Conservation (phyloP, 53 echinoderm and acorn worm species). For the Mesocentrotus franciscanus region DNA sequence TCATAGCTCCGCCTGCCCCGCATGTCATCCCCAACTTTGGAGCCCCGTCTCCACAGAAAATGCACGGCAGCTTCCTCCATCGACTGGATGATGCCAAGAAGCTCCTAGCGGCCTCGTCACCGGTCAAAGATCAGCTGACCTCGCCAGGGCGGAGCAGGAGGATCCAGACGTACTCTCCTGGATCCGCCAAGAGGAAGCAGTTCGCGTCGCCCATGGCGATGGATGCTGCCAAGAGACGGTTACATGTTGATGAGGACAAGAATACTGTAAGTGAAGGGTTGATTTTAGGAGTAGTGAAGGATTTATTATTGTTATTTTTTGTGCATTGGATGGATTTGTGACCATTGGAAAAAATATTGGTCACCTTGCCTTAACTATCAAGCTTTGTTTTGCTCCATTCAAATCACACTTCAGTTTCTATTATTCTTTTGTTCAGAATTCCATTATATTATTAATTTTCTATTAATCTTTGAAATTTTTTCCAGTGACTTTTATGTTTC, state of each 20-base stretch:
- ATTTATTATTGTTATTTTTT: neutral
- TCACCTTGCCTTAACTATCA: too few relatives aligned
- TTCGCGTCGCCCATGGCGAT: conserved; percentile 70
- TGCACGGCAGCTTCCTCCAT: conserved; percentile 94
- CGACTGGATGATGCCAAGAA: conserved; percentile 84
- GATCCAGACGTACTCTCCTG: conserved; percentile 69
- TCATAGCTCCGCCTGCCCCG: conserved; percentile 70
- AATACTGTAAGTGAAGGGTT: conserved; percentile 73
- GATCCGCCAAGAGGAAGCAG: conserved; percentile 62
- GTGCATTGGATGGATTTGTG: neutral
- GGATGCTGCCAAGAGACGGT: conserved; percentile 78
- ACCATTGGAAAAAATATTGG: neutral
- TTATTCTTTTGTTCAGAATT: too few relatives aligned
- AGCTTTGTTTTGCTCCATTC: too few relatives aligned
- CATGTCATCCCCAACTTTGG: conserved; percentile 77
- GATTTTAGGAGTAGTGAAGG: neutral
- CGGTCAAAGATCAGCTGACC: conserved; percentile 62
- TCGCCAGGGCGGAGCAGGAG: conserved; percentile 42
- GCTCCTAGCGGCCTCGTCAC: conserved; percentile 82
- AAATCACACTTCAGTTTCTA: too few relatives aligned
- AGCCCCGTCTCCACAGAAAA: conserved; percentile 84
- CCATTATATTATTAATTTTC: too few relatives aligned
- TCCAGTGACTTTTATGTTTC: neutral
- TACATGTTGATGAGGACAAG: conserved; percentile 92
- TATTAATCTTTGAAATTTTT: neutral